Conservation (phyloP, 1,140 invertebrate genomes). For the Aphelenchoides fujianensis region DNA sequence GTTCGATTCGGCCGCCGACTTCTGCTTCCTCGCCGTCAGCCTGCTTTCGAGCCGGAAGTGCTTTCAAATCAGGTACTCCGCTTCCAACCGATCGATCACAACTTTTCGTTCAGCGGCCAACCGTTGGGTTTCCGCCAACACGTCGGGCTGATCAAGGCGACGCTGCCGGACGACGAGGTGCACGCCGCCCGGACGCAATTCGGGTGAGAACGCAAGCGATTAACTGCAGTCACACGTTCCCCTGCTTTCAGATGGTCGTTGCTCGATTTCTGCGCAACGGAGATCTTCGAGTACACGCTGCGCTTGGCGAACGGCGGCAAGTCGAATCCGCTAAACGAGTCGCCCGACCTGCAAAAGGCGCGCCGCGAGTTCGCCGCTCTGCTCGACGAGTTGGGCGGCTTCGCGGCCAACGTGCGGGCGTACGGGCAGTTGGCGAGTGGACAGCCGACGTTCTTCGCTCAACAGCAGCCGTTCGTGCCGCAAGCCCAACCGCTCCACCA, state of each 20-base stretch:
- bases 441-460: too few species aligned
- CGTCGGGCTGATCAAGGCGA: constrained; percentile 44
- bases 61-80: constrained; percentile 17
- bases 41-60: constrained; percentile 41
- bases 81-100: background rate
- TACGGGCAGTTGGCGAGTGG: constrained; percentile 16
- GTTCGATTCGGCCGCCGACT: constrained; percentile 52
- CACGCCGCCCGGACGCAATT: constrained; percentile 36
- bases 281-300: constrained; percentile 44
- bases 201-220: constrained; percentile 22
- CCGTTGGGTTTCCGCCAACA: constrained; percentile 21
- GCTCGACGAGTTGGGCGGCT: constrained; percentile 42
- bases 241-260: constrained; percentile 43
- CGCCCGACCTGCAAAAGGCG: constrained; percentile 20
- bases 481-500: background rate
- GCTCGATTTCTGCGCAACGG: constrained; percentile 47
- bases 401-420: constrained; percentile 11
- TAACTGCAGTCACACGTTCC: background rate
- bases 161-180: constrained; percentile 39
- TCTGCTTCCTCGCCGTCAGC: constrained; percentile 54
- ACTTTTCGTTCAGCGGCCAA: constrained; percentile 17
- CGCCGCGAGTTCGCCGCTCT: constrained; percentile 39
- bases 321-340: constrained; percentile 1
- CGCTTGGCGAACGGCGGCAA: constrained; percentile 20
- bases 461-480: background rate